Conservation (phyloP, 1,140 invertebrate genomes). For the Drosophila fuyamai region DNA sequence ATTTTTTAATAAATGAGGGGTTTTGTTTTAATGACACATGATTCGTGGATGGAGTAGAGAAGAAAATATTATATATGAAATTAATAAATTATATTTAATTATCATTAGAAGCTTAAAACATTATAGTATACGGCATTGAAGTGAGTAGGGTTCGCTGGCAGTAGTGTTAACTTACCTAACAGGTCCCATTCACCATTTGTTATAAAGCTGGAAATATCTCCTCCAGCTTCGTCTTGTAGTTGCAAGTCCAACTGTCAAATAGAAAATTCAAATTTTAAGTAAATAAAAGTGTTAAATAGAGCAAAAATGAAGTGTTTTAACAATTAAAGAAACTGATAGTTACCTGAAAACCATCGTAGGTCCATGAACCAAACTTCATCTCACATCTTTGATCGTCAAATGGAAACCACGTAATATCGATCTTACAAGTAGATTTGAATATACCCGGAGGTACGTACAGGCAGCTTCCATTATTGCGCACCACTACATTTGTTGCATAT, state of each 20-base stretch:
- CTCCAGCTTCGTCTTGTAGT: conserved; percentile 94
- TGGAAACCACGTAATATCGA: conserved; percentile 97
- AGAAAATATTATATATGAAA: conserved; percentile 29
- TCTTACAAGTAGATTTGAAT: conserved; percentile 94
- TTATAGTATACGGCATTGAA: background rate
- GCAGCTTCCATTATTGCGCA: conserved; percentile 96
- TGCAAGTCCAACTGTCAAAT: conserved; percentile 93
- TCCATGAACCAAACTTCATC: conserved; percentile 98
- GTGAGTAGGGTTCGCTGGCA: background rate
- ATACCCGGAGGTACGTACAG: conserved; percentile 98
- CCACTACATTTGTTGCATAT: conserved; percentile 98
- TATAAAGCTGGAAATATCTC: conserved; percentile 97
- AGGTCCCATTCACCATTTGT: conserved; percentile 99
- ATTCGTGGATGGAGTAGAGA: conserved; percentile 22
- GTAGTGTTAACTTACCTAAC: conserved; percentile 90
- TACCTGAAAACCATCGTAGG: conserved; percentile 97
- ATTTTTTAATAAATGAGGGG: background rate
- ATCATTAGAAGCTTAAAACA: background rate
- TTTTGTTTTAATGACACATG: conserved; percentile 3
- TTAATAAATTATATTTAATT: conserved; percentile 21
- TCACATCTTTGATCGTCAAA: conserved; percentile 96
- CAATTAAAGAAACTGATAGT: background rate
- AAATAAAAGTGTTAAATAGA: too few relatives aligned
- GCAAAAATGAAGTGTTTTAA: too few relatives aligned
- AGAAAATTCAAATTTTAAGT: background rate